Evolutionary conservation across 2,888 invertebrate species (phyloP).

Genomic region (Bruchidius siliquastri): DNA sequence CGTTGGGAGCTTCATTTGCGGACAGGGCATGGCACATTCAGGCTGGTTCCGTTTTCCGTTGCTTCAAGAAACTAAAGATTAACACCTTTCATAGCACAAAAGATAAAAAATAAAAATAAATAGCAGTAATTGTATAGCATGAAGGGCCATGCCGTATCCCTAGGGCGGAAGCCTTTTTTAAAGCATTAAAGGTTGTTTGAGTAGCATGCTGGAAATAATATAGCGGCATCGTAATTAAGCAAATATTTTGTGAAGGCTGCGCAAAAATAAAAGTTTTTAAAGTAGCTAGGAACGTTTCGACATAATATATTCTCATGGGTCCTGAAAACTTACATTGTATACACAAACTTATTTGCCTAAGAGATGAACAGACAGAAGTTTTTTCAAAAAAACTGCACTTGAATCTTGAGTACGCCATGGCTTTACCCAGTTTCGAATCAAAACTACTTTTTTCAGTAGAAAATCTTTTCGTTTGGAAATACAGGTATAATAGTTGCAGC

Average conservation of each 20-base stretch:
- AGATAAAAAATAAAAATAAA: constrained; percentile 7
- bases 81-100: neutral
- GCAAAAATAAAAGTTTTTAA: neutral
- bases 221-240: neutral
- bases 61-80: constrained; percentile 14
- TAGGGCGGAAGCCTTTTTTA: constrained; percentile 15
- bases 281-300: neutral
- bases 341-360: too few species aligned
- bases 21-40: constrained; percentile 46
- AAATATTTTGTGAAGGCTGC: neutral
- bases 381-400: too few species aligned
- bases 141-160: constrained; percentile 48
- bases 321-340: too few species aligned
- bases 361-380: too few species aligned
- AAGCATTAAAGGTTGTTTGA: constrained; percentile 17
- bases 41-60: constrained; percentile 44
- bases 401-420: too few species aligned
- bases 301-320: neutral
- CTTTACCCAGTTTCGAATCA: too few species aligned
- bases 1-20: neutral
- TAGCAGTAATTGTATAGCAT: constrained; percentile 28
- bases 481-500: too few species aligned
- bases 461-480: too few species aligned
- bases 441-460: too few species aligned
- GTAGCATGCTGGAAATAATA: neutral